Base-by-base conservation (phyloP, 2,888 invertebrate genomes). In the Tetramorium bicarinatum region DNA sequence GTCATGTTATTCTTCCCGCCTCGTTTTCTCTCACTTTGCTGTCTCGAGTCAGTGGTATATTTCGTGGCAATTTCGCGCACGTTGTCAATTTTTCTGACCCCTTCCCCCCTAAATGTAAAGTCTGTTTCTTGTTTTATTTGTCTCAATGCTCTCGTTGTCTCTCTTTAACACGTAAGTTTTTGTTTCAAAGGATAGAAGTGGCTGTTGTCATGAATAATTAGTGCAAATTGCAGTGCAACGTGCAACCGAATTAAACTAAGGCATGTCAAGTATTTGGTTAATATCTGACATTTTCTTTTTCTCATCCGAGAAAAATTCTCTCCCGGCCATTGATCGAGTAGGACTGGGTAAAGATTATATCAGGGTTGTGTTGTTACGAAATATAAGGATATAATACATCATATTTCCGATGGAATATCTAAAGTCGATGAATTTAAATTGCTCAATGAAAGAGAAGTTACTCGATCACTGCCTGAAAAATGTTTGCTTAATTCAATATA, bases 1-100 rank as follows among this genome's bases (percentile, higher is more conserved):
- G 54, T 91, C 84, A 85, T 77, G 47, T 89, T 72, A 71, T 83
- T 87, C 66, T 81, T 79, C 61, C 77, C 82, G 61, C 64, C 67
- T 83, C 79, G 75, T 62, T 62, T 54, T 85, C 54, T 76, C 15
- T 81, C 71, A 56, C 74, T 62, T 59, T 59, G 44, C 44, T 34
- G 21, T 34, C 29, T 47, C 71, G 41, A 77, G 71, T 77, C 79
- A 71, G 34, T 72, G 29, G 34, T 47, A 21, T 21, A 54, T 18
- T 29, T 21, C n/a, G n/a, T n/a, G n/a, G 15, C 25, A 56, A 56
- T 79, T 56, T 67, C 77, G 34, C 66, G 67, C 71, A 62, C 69
- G 74, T 81, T 18, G 38, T 75, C 25, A 71, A 86, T 81, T 56
- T 76, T 71, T 25, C 47, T 74, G 34, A 49, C 44, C 34, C 71